Conservation (phyloP, 2,888 invertebrate genomes). For the Brachylomia viminalis region DNA sequence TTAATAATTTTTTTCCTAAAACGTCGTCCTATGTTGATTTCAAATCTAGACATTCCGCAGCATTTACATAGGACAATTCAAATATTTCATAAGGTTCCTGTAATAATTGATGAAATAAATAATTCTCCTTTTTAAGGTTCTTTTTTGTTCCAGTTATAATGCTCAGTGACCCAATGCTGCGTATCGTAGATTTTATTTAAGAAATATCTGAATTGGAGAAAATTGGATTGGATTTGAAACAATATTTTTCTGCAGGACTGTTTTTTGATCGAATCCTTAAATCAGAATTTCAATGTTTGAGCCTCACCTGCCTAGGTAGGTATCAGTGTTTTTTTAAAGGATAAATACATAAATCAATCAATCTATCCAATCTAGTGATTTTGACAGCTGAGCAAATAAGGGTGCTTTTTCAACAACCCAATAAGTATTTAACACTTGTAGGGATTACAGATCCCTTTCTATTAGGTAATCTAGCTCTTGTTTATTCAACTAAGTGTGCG, state of each 20-base stretch:
- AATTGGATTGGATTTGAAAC: constrained; percentile 6
- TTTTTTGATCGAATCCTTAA: neutral
- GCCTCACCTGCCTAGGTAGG: neutral
- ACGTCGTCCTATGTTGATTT: constrained; percentile 12
- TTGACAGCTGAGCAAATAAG: constrained; percentile 13
- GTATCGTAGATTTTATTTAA: neutral
- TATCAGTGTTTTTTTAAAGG: neutral
- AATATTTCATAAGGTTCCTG: constrained; percentile 36
- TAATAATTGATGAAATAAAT: constrained; percentile 9
- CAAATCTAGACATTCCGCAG: constrained; percentile 18
- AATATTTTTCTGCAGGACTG: neutral
- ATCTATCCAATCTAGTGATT: constrained; percentile 9
- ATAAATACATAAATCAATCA: constrained; percentile 15
- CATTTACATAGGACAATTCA: constrained; percentile 40
- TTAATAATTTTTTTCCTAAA: neutral
- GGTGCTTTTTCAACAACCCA: constrained; percentile 11
- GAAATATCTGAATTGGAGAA: neutral
- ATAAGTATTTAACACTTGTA: constrained; percentile 21
- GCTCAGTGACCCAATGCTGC: neutral
- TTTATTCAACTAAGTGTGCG: constrained; percentile 35
- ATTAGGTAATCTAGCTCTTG: constrained; percentile 33
- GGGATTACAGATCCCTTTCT: constrained; percentile 16
- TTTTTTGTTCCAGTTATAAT: constrained; percentile 16
- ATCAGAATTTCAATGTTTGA: neutral
- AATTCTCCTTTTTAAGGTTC: constrained; percentile 4